Evolutionary conservation across 2,113 vertebrate species (phyloP).

Genomic region (Pampusana beccarii): DNA sequence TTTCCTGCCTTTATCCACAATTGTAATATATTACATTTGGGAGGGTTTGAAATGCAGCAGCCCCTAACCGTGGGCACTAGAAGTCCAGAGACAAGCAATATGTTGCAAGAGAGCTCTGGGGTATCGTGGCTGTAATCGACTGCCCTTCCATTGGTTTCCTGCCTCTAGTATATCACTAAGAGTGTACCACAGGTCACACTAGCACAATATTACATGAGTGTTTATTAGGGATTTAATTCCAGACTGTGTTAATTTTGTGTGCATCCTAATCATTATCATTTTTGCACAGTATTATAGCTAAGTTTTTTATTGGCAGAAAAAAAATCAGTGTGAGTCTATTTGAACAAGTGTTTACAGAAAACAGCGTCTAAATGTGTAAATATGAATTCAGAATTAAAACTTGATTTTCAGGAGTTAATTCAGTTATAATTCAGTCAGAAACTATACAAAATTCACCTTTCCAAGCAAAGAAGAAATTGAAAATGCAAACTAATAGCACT

Average conservation of each 20-base stretch:
- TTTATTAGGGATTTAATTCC: background rate
- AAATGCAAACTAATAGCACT: background rate
- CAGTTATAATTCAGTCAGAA: background rate
- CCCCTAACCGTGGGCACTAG: too few species aligned
- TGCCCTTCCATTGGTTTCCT: background rate
- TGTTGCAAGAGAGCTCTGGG: background rate
- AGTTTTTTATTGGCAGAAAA: background rate
- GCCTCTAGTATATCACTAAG: background rate
- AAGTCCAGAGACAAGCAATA: background rate
- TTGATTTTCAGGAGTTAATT: background rate
- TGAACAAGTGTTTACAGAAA: background rate
- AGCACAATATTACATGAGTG: background rate
- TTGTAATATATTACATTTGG: background rate
- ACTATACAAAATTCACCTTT: background rate
- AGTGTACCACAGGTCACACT: background rate
- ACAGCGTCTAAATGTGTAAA: background rate
- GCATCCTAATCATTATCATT: background rate
- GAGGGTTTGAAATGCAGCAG: background rate
- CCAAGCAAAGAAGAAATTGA: background rate
- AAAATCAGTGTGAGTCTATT: background rate
- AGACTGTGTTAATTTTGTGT: background rate
- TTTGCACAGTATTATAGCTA: background rate
- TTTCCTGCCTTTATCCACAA: background rate
- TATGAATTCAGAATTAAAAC: background rate
- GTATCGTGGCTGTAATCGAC: background rate